Evolutionary conservation across 2,113 vertebrate genomes (phyloP).

Genomic region (Corythornis madagascariensis): DNA sequence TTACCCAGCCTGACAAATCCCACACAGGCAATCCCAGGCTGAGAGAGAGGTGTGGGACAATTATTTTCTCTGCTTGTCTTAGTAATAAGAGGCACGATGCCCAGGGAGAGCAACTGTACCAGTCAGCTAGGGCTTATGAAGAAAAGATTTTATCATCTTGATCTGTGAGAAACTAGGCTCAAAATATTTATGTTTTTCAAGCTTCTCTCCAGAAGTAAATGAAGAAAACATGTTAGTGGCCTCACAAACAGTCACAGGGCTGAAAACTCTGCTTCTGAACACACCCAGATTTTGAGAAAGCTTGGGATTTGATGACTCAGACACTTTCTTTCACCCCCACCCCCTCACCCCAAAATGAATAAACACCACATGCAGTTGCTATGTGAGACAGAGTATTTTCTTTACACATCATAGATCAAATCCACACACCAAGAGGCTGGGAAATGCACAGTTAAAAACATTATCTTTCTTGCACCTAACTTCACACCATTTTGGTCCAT

Average conservation of each 20-base stretch:
- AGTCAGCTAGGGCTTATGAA: not conserved
- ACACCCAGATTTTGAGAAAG: constrained; percentile 33
- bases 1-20: not conserved
- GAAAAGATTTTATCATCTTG: not conserved
- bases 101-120: not conserved
- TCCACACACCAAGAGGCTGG: fast-evolving
- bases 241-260: not conserved
- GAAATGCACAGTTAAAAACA: not conserved
- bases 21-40: not conserved
- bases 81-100: not conserved
- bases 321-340: not conserved
- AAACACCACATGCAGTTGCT: not conserved
- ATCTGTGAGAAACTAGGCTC: not conserved
- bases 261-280: not conserved
- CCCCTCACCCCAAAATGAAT: not conserved
- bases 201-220: not conserved
- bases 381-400: not conserved
- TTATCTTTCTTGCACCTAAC: not conserved
- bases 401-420: not conserved
- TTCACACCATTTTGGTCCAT: not conserved
- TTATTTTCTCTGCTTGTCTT: not conserved
- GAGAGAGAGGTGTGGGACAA: not conserved
- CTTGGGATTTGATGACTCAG: constrained; percentile 47
- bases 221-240: not conserved
- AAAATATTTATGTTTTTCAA: not conserved